phyloP scores from a whole-genome alignment of 2,113 vertebrate species.

The Lamprotornis superbus region DNA sequence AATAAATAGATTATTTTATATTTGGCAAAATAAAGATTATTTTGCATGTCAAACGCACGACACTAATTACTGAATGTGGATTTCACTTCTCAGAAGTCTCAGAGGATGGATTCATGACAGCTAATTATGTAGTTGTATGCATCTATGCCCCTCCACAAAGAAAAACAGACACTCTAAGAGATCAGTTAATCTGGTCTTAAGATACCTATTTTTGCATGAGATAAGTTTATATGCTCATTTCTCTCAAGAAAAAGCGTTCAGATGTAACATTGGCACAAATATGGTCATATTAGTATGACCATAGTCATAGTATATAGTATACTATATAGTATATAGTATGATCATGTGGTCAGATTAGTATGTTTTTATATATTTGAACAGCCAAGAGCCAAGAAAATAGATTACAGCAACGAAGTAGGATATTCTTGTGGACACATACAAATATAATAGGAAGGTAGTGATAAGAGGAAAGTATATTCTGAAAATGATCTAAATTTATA shows the following conservation, averaged over 20 bases:
- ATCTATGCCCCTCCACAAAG: neutral
- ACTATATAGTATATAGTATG: no score
- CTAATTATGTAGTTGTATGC: neutral
- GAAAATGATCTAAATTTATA: neutral
- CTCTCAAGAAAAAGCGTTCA: neutral
- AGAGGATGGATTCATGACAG: neutral
- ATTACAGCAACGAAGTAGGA: neutral
- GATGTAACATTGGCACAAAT: neutral
- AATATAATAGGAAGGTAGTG: neutral
- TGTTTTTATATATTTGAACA: neutral
- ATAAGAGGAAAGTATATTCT: neutral
- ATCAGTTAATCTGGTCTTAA: neutral
- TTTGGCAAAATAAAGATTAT: neutral
- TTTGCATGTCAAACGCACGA: neutral
- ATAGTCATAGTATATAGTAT: no score
- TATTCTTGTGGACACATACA: neutral
- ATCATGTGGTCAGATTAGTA: neutral
- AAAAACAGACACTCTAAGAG: neutral
- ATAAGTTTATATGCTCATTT: neutral
- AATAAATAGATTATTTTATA: neutral
- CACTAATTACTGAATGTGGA: neutral
- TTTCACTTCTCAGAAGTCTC: neutral
- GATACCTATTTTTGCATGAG: neutral
- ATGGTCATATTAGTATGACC: neutral
- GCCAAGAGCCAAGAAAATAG: neutral